Evolutionary conservation across 2,888 invertebrate genomes (phyloP).

Genomic region (Eristalis pertinax): DNA sequence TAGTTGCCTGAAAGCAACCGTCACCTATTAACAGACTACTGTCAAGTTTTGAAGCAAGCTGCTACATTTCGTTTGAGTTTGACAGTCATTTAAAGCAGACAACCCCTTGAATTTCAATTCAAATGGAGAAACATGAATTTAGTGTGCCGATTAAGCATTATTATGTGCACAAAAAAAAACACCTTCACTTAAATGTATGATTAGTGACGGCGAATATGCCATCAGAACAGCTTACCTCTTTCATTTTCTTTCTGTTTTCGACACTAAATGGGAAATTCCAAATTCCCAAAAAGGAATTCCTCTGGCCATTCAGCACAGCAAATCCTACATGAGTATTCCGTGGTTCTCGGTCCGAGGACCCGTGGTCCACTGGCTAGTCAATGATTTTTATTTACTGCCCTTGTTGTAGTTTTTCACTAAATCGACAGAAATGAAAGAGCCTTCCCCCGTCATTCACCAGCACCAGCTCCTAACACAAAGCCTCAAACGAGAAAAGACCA

Average conservation of each 20-base stretch:
- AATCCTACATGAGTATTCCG: too few species aligned
- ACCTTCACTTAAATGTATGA: too few species aligned
- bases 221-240: neutral
- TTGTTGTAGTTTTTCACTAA: conserved; percentile 48
- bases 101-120: too few species aligned
- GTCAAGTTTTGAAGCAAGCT: too few species aligned
- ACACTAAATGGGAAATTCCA: neutral
- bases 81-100: too few species aligned
- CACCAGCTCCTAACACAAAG: neutral
- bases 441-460: neutral
- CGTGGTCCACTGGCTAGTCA: conserved; percentile 26
- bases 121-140: too few species aligned
- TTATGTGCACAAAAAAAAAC: too few species aligned
- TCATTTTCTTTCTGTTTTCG: neutral
- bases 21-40: too few species aligned
- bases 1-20: too few species aligned
- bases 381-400: conserved; percentile 57
- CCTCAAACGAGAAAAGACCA: neutral
- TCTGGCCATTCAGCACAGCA: neutral
- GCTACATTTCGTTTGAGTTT: too few species aligned
- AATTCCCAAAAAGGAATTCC: neutral
- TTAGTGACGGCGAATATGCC: too few species aligned
- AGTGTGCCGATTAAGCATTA: too few species aligned
- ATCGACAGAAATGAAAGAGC: conserved; percentile 37
- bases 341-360: neutral